Evolutionary conservation across 1,140 invertebrate genomes (phyloP).

Genomic region (Nasonia giraulti): DNA sequence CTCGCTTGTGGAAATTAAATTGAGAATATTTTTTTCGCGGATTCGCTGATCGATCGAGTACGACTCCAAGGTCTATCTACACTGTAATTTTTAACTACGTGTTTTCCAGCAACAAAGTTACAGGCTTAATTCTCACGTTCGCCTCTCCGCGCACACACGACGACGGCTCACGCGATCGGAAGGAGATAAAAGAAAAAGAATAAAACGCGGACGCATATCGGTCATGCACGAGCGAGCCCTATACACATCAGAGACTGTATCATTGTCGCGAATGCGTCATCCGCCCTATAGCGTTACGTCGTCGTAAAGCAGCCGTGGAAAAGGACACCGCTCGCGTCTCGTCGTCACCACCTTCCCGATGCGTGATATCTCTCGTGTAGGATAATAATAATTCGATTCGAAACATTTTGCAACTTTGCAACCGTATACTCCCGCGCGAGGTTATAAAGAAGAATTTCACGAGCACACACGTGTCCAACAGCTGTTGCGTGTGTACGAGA

Average conservation of each 20-base stretch:
- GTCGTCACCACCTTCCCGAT: no score
- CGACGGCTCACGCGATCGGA: constrained; percentile 17
- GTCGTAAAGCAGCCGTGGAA: constrained; percentile 6
- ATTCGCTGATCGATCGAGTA: no score
- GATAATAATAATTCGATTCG: not conserved
- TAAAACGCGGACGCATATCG: not conserved
- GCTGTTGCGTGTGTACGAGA: not conserved
- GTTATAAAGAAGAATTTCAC: not conserved
- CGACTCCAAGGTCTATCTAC: no score
- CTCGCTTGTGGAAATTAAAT: not conserved
- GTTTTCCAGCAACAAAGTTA: no score
- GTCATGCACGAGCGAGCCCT: constrained; percentile 17
- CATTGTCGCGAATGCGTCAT: constrained; percentile 9
- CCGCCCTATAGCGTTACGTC: not conserved
- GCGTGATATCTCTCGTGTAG: not conserved
- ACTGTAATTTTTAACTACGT: no score
- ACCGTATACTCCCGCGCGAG: not conserved
- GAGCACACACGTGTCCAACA: not conserved
- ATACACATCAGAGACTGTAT: not conserved
- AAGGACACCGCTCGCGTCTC: not conserved
- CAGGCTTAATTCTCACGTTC: not conserved
- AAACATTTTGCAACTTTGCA: not conserved
- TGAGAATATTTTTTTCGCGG: not conserved
- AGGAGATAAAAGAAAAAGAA: not conserved
- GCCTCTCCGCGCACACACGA: not conserved